phyloP scores from a whole-genome alignment of 2,888 invertebrate genomes.

The Leptinotarsa juncta region DNA sequence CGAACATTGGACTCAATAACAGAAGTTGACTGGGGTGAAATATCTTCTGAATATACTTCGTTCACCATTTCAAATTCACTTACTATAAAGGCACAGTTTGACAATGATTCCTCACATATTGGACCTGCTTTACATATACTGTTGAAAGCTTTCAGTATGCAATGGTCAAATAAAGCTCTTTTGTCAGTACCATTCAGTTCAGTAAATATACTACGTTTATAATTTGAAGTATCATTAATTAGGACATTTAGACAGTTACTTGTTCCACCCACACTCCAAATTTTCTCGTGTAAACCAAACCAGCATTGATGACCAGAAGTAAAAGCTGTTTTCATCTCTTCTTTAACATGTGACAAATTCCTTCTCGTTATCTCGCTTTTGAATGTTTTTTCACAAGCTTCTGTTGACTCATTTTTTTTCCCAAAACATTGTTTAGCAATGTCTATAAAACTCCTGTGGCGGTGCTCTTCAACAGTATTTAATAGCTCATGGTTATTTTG shows the following conservation, averaged over 20 bases:
- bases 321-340: constrained; percentile 73
- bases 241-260: constrained; percentile 91
- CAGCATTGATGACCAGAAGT: constrained; percentile 65
- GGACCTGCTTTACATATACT: constrained; percentile 90
- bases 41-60: constrained; percentile 66
- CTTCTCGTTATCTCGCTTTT: constrained; percentile 51
- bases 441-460: constrained; percentile 58
- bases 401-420: constrained; percentile 57
- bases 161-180: constrained; percentile 77
- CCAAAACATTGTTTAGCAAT: constrained; percentile 47
- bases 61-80: constrained; percentile 77
- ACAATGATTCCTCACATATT: constrained; percentile 96
- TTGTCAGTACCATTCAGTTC: constrained; percentile 66
- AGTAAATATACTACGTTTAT: constrained; percentile 71
- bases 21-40: constrained; percentile 54
- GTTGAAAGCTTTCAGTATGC: constrained; percentile 87
- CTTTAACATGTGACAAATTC: constrained; percentile 62
- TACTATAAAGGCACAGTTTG: constrained; percentile 91
- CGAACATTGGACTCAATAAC: constrained; percentile 57
- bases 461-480: constrained; percentile 69
- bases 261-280: constrained; percentile 94
- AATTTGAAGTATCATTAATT: constrained; percentile 81
- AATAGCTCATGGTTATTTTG: constrained; percentile 79
- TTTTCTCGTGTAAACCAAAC: constrained; percentile 67
- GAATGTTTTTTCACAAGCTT: constrained; percentile 50